Percentiles rank a stretch among this genome's conserved stretches.
Evolutionary conservation across 2,113 vertebrate genomes (phyloP).

Genomic region (Silurus asotus): DNA sequence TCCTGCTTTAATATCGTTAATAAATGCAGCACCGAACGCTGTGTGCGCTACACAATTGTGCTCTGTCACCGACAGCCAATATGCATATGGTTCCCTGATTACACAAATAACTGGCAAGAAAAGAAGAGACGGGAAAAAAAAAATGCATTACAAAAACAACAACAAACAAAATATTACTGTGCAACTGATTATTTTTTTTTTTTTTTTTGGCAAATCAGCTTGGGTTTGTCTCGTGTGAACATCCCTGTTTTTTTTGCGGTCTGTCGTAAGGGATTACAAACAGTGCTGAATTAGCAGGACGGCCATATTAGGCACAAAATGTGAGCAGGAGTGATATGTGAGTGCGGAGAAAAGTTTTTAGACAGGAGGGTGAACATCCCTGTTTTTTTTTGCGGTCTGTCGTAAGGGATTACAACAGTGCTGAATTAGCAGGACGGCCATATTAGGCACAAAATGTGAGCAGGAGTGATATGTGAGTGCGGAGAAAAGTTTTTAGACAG

Average conservation of each 20-base stretch:
- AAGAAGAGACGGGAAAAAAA: neutral
- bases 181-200: slow-evolving; percentile 15
- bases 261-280: slow-evolving; percentile 42
- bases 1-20: slow-evolving; percentile 22
- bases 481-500: slow-evolving; percentile 44
- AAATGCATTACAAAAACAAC: slow-evolving; percentile 27
- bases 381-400: slow-evolving; percentile 34
- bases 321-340: slow-evolving; percentile 49
- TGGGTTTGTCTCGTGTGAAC: slow-evolving; percentile 36
- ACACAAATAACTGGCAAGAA: slow-evolving; percentile 26
- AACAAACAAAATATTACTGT: slow-evolving; percentile 46
- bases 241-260: slow-evolving; percentile 29
- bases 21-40: slow-evolving; percentile 10
- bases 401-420: slow-evolving; percentile 44
- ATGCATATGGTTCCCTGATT: slow-evolving; percentile 37
- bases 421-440: slow-evolving; percentile 52
- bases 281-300: slow-evolving; percentile 51
- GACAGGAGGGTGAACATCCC: slow-evolving; percentile 36
- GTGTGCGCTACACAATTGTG: slow-evolving; percentile 4
- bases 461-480: slow-evolving; percentile 46
- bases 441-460: slow-evolving; percentile 47
- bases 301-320: slow-evolving; percentile 48
- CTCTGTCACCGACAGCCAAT: slow-evolving; percentile 26
- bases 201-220: slow-evolving; percentile 44
- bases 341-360: slow-evolving; percentile 41